Evolutionary conservation across 2,888 invertebrate genomes (phyloP), one percentile per base, ranked within the genome.

Genomic region (Glyphotaelius pellucidus): DNA sequence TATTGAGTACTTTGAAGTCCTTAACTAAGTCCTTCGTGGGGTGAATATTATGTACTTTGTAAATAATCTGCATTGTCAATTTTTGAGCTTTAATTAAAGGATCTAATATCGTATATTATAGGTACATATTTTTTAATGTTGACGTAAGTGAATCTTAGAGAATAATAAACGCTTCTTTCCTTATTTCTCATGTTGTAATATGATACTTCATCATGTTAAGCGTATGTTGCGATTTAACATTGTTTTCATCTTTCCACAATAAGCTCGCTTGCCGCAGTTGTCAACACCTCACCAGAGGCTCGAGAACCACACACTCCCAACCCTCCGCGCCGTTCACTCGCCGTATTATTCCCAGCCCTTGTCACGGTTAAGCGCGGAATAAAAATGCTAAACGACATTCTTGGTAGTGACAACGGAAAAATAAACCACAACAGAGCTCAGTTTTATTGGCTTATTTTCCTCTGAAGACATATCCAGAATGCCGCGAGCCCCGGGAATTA

Each of bases 341-440:
- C 90, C 90, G 84, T 90, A 90, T 85, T 67, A 67, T 67, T 85
- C 80, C 90, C 35, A 31, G 84, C 84, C 79, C 67, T 52, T 83
- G 90, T 86, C 90, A 80, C 47, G 85, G 87, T 80, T 90, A 90
- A 90, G 90, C 90, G 67, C 31, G 80, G 81, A 90, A 90, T 90
- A 90, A 90, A 90, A 90, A 90, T 90, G 90, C 90, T 90, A 90
- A 90, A 90, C 90, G 90, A 90, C 90, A 87, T 90, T 90, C 90
- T 90, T 90, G 90, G 35, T 86, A 80, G 90, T 90, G 90, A 90
- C 90, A 90, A 80, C 86, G 86, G 84, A 90, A 85, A 90, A 90
- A 90, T 90, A 90, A 90, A 90, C 90, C 86, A 90, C 90, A 90
- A 87, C 90, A 90, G 79, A 90, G 90, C 90, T 85, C 90, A 87